Evolutionary conservation across 2,113 vertebrate genomes (phyloP), one percentile per base, ranked within the genome.

Genomic region (Amphilophus citrinellus): DNA sequence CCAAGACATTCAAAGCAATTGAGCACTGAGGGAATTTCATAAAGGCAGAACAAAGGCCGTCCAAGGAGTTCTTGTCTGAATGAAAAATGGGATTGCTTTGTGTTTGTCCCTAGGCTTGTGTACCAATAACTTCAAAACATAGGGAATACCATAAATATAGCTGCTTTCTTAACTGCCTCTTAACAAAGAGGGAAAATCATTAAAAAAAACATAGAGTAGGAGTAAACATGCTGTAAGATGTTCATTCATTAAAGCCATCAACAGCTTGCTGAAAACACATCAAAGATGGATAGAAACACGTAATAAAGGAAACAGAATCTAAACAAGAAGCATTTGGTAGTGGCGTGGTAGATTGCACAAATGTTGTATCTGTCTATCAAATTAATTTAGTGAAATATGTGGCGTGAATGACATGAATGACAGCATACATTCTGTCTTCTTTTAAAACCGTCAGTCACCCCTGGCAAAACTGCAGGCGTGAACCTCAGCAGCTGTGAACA

Each of bases 101-200:
- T 84, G 79, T 92, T 91, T 90, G 68, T 95, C 93, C 92, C 90
- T 84, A 58, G 91, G 93, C 93, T 89, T 89, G 83, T 92, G 93
- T 89, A 93, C 89, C 85, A 89, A 91, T 91, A 93, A 92, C 91
- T 93, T 94, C 87, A 95, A 91, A 93, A 94, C 84, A 91, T 86
- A 87, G 80, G 83, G 83, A 73, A 86, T 89, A 91, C 20, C 77
- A 90, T 91, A 94, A 93, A 94, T 92, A 93, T 92, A 91, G 83
- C 91, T 80, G 83, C 89, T 91, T 77, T 53, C 62, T 68, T 83
- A 91, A 93, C 84, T 73, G 81, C 77, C 76, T 89, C 76, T 84
- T 91, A 91, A 75, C 39, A 88, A 85, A 86, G 66, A 79, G 60
- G 60, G 57, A 87, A 84, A 88, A 76, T 62, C 37, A 76, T 30